Evolutionary conservation across 2,888 invertebrate genomes (phyloP).

Genomic region (Candidula unifasciata): DNA sequence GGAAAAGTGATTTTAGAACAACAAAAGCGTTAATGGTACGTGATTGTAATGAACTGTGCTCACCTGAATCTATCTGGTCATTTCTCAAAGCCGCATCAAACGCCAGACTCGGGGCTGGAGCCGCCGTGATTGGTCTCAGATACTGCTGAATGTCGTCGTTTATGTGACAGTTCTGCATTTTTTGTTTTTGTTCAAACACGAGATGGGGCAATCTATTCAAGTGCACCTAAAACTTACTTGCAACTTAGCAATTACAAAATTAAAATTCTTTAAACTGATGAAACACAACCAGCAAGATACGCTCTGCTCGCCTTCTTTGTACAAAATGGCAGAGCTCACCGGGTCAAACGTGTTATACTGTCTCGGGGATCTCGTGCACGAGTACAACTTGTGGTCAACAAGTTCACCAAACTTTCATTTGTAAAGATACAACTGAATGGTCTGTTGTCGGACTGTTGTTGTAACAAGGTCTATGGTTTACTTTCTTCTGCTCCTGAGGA

Average conservation of each 20-base stretch:
- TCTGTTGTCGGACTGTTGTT: constrained; percentile 3
- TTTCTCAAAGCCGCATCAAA: neutral
- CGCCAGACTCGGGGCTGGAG: neutral
- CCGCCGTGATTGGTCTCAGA: constrained; percentile 41
- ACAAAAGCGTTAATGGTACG: neutral
- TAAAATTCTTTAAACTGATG: neutral
- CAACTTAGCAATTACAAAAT: neutral
- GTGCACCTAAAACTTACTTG: neutral
- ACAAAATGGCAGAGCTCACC: constrained; percentile 28
- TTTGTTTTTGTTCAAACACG: too few relatives aligned
- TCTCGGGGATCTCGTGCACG: constrained; percentile 21
- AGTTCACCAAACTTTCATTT: neutral
- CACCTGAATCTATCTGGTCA: neutral
- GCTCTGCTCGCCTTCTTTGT: too few relatives aligned
- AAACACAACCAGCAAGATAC: neutral
- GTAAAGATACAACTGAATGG: neutral
- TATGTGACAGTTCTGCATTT: neutral
- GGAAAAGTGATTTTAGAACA: neutral
- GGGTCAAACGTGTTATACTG: neutral
- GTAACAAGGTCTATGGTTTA: neutral
- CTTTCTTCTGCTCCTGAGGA: neutral
- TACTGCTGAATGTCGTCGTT: neutral
- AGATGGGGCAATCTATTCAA: neutral
- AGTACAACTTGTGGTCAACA: neutral
- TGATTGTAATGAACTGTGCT: neutral